A percentile compares a stretch with the other conserved stretches of the same genome.
Conservation (phyloP, 2,113 vertebrate genomes). For the Psittacara wagleri region DNA sequence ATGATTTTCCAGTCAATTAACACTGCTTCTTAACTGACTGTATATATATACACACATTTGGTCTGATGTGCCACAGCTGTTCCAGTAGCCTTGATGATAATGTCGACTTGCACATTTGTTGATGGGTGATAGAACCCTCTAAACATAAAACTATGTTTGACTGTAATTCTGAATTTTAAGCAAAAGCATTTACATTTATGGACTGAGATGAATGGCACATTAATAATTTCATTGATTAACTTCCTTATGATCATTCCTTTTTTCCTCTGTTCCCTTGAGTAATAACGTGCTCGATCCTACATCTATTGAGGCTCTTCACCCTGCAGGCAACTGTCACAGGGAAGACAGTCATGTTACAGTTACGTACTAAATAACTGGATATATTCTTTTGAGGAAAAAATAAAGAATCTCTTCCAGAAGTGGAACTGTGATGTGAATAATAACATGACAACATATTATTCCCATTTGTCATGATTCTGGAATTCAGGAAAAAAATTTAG, state of each 20-base stretch:
- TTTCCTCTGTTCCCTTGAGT: not conserved
- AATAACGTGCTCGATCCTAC: not conserved
- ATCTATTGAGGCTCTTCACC: not conserved
- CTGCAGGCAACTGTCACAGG: constrained; percentile 18
- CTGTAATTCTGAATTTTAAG: not conserved
- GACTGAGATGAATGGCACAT: not conserved
- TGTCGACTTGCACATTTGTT: not conserved
- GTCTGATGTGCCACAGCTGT: not conserved
- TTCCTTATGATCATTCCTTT: not conserved
- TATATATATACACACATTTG: not conserved
- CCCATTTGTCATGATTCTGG: not conserved
- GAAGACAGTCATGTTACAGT: not conserved
- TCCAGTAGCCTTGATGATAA: not conserved
- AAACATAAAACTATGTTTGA: not conserved
- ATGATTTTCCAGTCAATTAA: constrained; percentile 43
- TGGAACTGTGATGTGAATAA: not conserved
- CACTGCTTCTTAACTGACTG: not conserved
- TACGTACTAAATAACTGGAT: not conserved
- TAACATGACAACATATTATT: not conserved
- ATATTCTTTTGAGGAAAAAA: not conserved
- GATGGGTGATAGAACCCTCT: not conserved
- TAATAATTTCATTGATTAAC: not conserved
- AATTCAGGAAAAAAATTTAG: not conserved
- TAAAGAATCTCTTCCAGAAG: not conserved
- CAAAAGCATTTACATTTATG: not conserved